phyloP scores from a whole-genome alignment of 2,113 vertebrate species.

The Perca flavescens region DNA sequence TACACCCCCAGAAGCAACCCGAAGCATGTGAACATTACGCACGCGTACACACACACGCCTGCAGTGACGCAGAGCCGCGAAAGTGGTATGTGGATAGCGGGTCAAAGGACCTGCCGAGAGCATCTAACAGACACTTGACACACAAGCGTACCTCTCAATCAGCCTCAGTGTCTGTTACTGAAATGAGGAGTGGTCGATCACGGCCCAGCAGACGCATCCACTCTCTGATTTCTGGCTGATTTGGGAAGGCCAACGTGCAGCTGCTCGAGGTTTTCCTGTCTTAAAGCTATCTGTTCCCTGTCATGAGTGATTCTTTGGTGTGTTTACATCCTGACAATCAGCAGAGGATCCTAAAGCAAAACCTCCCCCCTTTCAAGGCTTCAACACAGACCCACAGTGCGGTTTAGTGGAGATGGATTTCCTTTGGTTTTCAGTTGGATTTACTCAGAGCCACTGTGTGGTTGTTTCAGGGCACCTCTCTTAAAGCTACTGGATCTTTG shows the following conservation, averaged over 20 bases:
- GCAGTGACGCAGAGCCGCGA: constrained; percentile 25
- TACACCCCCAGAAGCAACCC: neutral
- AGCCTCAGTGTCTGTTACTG: constrained; percentile 23
- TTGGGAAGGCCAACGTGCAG: constrained; percentile 14
- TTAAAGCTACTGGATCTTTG: constrained; percentile 71
- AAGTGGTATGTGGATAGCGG: constrained; percentile 24
- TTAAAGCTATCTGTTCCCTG: constrained; percentile 44
- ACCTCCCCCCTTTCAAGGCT: constrained; percentile 27
- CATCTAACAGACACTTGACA: constrained; percentile 44
- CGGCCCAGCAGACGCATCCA: constrained; percentile 18
- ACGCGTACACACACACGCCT: constrained; percentile 29
- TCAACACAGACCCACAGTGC: constrained; percentile 31
- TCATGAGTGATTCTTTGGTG: constrained; percentile 51
- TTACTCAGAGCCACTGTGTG: constrained; percentile 30
- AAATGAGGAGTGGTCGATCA: constrained; percentile 33
- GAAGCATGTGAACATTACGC: constrained; percentile 17
- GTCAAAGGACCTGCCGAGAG: constrained; percentile 35
- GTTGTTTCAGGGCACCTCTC: constrained; percentile 26
- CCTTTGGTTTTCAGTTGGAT: constrained; percentile 68
- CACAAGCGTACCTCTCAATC: constrained; percentile 42
- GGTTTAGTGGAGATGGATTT: constrained; percentile 35
- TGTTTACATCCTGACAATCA: constrained; percentile 43
- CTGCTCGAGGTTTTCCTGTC: constrained; percentile 20
- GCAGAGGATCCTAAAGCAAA: constrained; percentile 9
- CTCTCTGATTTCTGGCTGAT: constrained; percentile 52